Conservation (phyloP, 2,888 invertebrate species). For the Drosophila melanocephala region DNA sequence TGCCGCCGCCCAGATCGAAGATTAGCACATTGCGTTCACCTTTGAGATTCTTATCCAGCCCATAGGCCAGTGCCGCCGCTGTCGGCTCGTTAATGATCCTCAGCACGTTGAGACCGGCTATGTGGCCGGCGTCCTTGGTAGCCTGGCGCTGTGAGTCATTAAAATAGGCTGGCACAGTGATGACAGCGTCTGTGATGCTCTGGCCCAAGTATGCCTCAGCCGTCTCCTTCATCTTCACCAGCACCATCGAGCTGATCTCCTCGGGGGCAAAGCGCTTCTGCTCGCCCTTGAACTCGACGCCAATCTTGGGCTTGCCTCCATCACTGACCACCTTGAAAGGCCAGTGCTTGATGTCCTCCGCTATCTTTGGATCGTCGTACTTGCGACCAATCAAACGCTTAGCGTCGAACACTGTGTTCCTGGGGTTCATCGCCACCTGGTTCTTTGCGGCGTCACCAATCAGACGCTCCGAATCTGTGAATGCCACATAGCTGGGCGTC, state of each 20-base stretch:
- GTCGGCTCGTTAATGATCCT: constrained; percentile 37
- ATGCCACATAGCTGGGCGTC: constrained; percentile 88
- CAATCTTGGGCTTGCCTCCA: constrained; percentile 92
- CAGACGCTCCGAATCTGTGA: constrained; percentile 92
- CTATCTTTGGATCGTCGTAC: constrained; percentile 94
- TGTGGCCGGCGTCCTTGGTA: constrained; percentile 34
- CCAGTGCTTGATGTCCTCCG: constrained; percentile 97
- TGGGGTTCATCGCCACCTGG: constrained; percentile 95
- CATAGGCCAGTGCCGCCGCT: constrained; percentile 34
- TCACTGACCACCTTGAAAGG: constrained; percentile 95
- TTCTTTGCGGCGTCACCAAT: constrained; percentile 92
- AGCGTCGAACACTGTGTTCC: constrained; percentile 96
- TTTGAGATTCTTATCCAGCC: constrained; percentile 36
- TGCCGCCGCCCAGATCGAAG: constrained; percentile 86
- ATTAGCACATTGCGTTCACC: constrained; percentile 37
- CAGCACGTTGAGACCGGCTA: constrained; percentile 33
- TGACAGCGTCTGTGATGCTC: constrained; percentile 93
- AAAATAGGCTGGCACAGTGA: constrained; percentile 91
- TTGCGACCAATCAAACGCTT: constrained; percentile 97
- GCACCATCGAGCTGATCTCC: constrained; percentile 96
- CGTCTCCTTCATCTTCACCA: constrained; percentile 96
- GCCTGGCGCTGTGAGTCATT: constrained; percentile 37
- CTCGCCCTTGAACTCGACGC: constrained; percentile 95
- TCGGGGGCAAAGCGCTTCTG: constrained; percentile 94
- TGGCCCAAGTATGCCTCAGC: constrained; percentile 95